Percentiles rank a stretch among this genome's conserved stretches.
phyloP scores from a whole-genome alignment of 1,140 invertebrate genomes.

The Hydropsyche tenuis region DNA sequence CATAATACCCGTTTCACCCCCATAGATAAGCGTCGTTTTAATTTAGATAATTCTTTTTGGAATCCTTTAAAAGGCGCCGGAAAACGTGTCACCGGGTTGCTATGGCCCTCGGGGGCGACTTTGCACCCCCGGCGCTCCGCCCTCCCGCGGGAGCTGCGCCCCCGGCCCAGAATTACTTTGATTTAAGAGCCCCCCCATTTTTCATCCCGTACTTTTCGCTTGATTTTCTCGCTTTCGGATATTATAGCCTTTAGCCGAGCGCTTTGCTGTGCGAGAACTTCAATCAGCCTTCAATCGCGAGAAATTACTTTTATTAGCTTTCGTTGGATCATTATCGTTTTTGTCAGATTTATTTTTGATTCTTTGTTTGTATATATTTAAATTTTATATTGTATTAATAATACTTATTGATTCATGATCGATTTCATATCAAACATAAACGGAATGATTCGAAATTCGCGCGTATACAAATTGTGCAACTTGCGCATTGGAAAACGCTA shows the following conservation, averaged over 20 bases:
- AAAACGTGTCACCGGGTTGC: constrained; percentile 15
- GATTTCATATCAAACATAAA: no score
- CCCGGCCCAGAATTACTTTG: constrained; percentile 32
- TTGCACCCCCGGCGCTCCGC: not conserved
- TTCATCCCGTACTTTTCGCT: no score
- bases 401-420: no score
- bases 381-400: no score
- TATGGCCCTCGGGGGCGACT: constrained; percentile 24
- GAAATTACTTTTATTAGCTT: constrained; percentile 43
- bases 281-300: constrained; percentile 40
- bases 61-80: constrained; percentile 42
- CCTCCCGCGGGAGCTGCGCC: constrained; percentile 10
- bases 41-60: constrained; percentile 49
- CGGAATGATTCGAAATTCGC: no score
- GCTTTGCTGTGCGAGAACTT: constrained; percentile 16
- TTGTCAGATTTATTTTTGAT: no score
- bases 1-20: no score
- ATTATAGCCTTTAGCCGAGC: constrained; percentile 30
- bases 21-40: constrained; percentile 35
- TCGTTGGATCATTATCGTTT: constrained; percentile 33
- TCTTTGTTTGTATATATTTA: no score
- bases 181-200: constrained; percentile 31
- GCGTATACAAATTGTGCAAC: no score
- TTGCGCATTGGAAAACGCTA: no score
- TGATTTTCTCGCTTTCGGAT: not conserved